phyloP scores from a whole-genome alignment of 53 echinoderm and acorn worm genomes.

The Antedon mediterranea region DNA sequence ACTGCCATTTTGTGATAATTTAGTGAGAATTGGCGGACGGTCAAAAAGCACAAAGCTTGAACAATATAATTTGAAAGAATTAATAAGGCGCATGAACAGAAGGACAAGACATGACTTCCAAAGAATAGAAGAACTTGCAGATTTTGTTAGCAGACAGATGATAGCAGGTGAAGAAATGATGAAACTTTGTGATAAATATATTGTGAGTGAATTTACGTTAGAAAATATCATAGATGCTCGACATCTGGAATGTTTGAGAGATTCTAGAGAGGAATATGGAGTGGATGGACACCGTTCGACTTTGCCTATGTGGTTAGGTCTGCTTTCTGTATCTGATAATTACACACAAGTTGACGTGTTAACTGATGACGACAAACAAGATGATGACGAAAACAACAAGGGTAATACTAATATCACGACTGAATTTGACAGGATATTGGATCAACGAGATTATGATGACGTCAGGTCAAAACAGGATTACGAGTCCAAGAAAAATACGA shows the following conservation, averaged over 20 bases:
- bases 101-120: not conserved
- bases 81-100: not conserved
- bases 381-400: not conserved
- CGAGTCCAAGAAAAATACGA: not conserved
- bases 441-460: not conserved
- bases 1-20: constrained; percentile 10
- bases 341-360: not conserved
- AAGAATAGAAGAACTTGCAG: not conserved
- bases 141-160: not conserved
- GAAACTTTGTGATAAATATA: not conserved
- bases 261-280: not conserved
- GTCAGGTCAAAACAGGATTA: not conserved
- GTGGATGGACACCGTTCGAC: not conserved
- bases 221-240: constrained; percentile 2
- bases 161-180: not conserved
- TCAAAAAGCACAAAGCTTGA: constrained; percentile 43
- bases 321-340: not conserved
- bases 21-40: constrained; percentile 68
- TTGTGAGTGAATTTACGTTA: constrained; percentile 6
- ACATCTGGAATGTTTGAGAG: constrained; percentile 9
- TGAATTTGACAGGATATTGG: not conserved
- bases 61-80: constrained; percentile 24
- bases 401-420: not conserved
- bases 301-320: not conserved
- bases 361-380: not conserved